A percentile compares a stretch with the other conserved stretches of the same genome.
These are phyloP conservation scores for Gastrophryne carolinensis DNA, from an alignment of 2,797 vertebrate species.

Conservation along the genomic window DNA sequence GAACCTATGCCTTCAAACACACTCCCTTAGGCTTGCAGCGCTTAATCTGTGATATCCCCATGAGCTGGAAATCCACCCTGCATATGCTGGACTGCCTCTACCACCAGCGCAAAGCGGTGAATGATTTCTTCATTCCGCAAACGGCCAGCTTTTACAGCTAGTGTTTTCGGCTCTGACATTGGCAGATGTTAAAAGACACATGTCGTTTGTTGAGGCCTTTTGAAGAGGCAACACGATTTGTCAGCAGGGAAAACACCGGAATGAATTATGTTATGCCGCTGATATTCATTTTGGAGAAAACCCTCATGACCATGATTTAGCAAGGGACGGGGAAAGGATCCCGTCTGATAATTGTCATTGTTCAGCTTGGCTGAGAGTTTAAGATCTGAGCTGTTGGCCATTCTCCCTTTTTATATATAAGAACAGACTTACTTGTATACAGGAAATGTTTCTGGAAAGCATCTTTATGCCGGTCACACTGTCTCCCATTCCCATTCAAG, in stretches of 20 bases:
- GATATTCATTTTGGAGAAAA: background rate
- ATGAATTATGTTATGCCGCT: background rate
- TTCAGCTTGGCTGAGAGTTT: too few relatives aligned
- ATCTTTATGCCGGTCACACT: too few relatives aligned
- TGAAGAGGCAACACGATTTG: background rate
- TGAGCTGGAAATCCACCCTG: background rate
- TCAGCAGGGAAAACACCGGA: background rate
- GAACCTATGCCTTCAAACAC: background rate
- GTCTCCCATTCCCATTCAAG: too few relatives aligned
- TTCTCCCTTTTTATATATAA: too few relatives aligned
- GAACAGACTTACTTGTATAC: too few relatives aligned
- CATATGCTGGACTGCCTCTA: background rate
- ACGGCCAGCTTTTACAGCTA: too few relatives aligned
- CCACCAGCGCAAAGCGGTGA: background rate
- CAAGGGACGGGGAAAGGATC: too few relatives aligned
- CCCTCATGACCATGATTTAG: background rate
- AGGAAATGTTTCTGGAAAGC: too few relatives aligned
- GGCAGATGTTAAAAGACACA: background rate
- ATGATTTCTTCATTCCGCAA: background rate
- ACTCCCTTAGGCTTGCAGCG: background rate
- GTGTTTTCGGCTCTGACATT: background rate
- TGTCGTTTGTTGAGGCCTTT: background rate
- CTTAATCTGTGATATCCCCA: background rate
- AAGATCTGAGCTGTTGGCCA: too few relatives aligned
- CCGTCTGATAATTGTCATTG: too few relatives aligned